Conservation (phyloP, 2,113 vertebrate genomes). For the Hippocampus comes region DNA sequence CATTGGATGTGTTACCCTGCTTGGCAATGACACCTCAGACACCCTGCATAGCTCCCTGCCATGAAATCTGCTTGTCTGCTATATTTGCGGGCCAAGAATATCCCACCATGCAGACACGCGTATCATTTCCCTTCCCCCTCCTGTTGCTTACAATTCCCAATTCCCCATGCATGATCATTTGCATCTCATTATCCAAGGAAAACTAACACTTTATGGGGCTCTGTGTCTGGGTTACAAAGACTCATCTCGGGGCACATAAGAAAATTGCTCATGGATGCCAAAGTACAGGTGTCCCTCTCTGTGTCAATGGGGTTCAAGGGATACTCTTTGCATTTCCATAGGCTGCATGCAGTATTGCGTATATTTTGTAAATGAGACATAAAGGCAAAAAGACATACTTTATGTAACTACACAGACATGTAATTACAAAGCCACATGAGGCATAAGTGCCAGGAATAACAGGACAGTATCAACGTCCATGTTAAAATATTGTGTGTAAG, state of each 20-base stretch:
- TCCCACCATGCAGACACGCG: conserved; percentile 38
- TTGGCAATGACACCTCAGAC: conserved; percentile 51
- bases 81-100: conserved; percentile 49
- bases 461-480: background rate
- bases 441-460: conserved; percentile 14
- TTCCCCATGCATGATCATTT: conserved; percentile 64
- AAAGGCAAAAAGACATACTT: background rate
- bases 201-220: conserved; percentile 34
- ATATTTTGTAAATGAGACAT: conserved; percentile 17
- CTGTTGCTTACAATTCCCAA: conserved; percentile 41
- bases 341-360: conserved; percentile 16
- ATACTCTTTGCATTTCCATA: conserved; percentile 37
- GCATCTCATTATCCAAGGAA: conserved; percentile 67
- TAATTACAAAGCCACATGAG: background rate
- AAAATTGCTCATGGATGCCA: conserved; percentile 26
- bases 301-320: conserved; percentile 54
- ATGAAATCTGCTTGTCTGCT: conserved; percentile 68
- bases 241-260: conserved; percentile 41
- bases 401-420: background rate
- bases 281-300: conserved; percentile 18
- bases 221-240: conserved; percentile 13
- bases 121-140: conserved; percentile 51
- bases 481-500: conserved; percentile 14
- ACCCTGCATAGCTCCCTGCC: conserved; percentile 46
- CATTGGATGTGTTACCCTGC: conserved; percentile 32